A percentile compares a stretch with the other conserved stretches of the same genome.
phyloP scores from a whole-genome alignment of 2,113 vertebrate genomes.

The Perca flavescens region DNA sequence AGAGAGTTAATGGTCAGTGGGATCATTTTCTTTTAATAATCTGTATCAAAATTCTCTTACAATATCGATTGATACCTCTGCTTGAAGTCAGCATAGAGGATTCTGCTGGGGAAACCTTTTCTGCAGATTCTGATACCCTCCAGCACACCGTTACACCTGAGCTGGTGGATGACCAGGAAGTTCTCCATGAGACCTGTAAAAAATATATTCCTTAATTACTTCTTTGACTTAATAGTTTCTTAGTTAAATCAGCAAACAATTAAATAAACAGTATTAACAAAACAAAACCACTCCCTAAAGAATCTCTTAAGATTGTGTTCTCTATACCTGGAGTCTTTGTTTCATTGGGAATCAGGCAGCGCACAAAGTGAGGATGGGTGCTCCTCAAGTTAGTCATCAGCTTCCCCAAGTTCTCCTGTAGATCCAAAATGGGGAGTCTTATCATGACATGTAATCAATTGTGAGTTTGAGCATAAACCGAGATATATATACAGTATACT shows the following conservation, averaged over 20 bases:
- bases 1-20: neutral
- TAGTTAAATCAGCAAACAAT: neutral
- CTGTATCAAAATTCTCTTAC: neutral
- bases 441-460: neutral
- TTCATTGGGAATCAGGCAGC: slow-evolving; percentile 74
- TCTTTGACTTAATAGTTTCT: neutral
- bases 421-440: neutral
- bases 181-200: slow-evolving; percentile 73
- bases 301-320: neutral
- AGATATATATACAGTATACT: too few relatives aligned
- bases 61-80: slow-evolving; percentile 49
- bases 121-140: slow-evolving; percentile 43
- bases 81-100: slow-evolving; percentile 65
- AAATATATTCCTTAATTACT: neutral
- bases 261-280: neutral
- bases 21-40: neutral
- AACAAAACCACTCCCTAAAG: neutral
- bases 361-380: slow-evolving; percentile 77
- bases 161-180: slow-evolving; percentile 76
- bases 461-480: neutral
- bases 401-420: slow-evolving; percentile 73
- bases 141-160: slow-evolving; percentile 77
- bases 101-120: slow-evolving; percentile 71
- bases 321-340: slow-evolving; percentile 71
- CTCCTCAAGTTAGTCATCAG: slow-evolving; percentile 76